Percentiles rank a stretch among this genome's conserved stretches.
These are phyloP conservation scores for Polyploca ridens DNA, from an alignment of 2,888 invertebrate species.

Conservation along the genomic window DNA sequence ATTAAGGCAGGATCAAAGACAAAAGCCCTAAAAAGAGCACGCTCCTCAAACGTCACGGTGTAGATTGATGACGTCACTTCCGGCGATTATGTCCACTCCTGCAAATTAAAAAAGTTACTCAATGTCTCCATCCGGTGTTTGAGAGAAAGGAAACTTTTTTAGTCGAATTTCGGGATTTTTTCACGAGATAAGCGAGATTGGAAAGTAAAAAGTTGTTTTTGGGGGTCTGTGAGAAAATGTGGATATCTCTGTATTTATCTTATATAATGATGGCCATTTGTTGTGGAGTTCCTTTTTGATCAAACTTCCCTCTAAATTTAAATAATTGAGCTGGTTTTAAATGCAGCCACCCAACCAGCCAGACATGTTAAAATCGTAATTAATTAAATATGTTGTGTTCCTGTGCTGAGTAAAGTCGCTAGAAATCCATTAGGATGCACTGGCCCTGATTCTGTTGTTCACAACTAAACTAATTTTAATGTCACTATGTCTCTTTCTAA, in stretches of 20 bases:
- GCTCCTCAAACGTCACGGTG: slow-evolving; percentile 24
- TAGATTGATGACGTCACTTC: slow-evolving; percentile 50
- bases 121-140: slow-evolving; percentile 18
- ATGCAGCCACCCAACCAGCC: too few species aligned
- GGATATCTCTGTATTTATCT: not conserved
- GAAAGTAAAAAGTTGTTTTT: slow-evolving; percentile 13
- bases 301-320: too few species aligned
- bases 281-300: too few species aligned
- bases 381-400: too few species aligned
- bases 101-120: slow-evolving; percentile 51
- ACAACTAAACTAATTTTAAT: too few species aligned
- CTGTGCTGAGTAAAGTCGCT: too few species aligned
- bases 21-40: slow-evolving; percentile 8
- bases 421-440: too few species aligned
- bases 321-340: too few species aligned
- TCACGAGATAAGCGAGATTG: slow-evolving; percentile 15
- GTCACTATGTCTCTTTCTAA: too few species aligned
- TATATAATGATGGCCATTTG: not conserved
- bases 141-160: slow-evolving; percentile 15
- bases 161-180: slow-evolving; percentile 12
- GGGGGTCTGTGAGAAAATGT: not conserved
- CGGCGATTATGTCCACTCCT: slow-evolving; percentile 47
- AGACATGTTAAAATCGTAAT: too few species aligned
- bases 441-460: too few species aligned
- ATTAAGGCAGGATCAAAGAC: not conserved